phyloP scores from a whole-genome alignment of 2,888 invertebrate genomes.

The Pasiphila rectangulata region DNA sequence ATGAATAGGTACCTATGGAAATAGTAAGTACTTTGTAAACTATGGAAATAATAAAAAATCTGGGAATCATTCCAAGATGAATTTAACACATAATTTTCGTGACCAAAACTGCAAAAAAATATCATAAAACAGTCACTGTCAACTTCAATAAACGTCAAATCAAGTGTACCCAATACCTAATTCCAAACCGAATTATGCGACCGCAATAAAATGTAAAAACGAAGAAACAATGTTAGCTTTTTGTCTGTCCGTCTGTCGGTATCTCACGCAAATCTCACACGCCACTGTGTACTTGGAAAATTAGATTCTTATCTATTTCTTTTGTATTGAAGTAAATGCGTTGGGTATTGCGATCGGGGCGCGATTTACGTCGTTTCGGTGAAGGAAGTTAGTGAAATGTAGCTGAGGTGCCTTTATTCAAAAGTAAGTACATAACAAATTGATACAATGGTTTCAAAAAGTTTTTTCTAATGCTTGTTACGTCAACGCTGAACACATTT shows the following conservation, averaged over 20 bases:
- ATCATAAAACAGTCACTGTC: no score
- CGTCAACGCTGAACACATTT: no score
- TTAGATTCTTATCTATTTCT: constrained; percentile 42
- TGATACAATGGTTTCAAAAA: no score
- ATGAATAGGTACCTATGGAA: no score
- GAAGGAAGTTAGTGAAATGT: constrained; percentile 7
- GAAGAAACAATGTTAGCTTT: constrained; percentile 40
- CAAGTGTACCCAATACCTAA: constrained; percentile 21
- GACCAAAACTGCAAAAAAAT: neutral
- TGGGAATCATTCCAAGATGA: neutral
- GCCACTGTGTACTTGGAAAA: constrained; percentile 43
- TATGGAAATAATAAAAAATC: no score
- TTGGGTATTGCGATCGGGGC: constrained; percentile 14
- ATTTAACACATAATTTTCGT: neutral
- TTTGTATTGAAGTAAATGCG: constrained; percentile 38
- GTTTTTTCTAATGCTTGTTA: no score
- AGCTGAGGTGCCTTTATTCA: neutral
- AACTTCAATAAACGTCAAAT: neutral
- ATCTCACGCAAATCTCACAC: constrained; percentile 58
- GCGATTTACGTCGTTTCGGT: constrained; percentile 14
- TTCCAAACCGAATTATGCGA: constrained; percentile 21
- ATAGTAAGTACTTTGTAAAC: no score
- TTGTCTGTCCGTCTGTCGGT: constrained; percentile 38
- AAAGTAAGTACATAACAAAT: no score
- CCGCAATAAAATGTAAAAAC: constrained; percentile 31